These are phyloP conservation scores for Chymomyza costata DNA, from an alignment of 1,140 invertebrate species.

Conservation along the genomic window DNA sequence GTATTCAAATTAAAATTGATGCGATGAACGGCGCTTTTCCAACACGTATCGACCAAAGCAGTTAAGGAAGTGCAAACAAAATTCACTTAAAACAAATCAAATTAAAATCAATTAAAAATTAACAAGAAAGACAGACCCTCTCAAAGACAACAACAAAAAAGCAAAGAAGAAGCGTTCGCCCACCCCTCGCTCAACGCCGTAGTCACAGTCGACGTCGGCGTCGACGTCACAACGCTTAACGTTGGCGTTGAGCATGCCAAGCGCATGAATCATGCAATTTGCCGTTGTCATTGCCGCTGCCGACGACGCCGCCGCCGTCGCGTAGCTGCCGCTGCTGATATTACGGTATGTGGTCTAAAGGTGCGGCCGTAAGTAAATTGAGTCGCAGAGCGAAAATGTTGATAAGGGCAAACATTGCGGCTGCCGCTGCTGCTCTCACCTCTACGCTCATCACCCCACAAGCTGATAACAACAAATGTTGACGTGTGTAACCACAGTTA, in stretches of 20 bases:
- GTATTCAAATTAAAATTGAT: too few species aligned
- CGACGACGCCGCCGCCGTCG: slow-evolving; percentile 26
- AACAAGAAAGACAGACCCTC: slow-evolving; percentile 51
- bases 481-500: slow-evolving; percentile 16
- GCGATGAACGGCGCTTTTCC: too few species aligned
- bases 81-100: slow-evolving; percentile 56
- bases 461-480: too few species aligned
- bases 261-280: slow-evolving; percentile 56
- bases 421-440: too few species aligned
- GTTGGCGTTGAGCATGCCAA: slow-evolving; percentile 52
- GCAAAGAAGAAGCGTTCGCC: slow-evolving; percentile 11
- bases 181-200: slow-evolving; percentile 3
- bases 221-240: too few species aligned
- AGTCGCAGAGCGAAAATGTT: too few species aligned
- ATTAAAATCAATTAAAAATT: slow-evolving; percentile 70
- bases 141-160: slow-evolving; percentile 10
- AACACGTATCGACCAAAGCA: slow-evolving; percentile 17
- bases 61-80: slow-evolving; percentile 35
- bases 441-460: too few species aligned
- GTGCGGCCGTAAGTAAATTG: slow-evolving; percentile 55
- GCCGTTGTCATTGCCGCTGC: too few species aligned
- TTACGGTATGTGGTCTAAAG: slow-evolving; percentile 18
- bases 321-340: slow-evolving; percentile 6
- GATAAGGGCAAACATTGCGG: slow-evolving; percentile 50
- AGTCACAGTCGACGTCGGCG: slow-evolving; percentile 9